Conservation (phyloP, 2,797 vertebrate genomes). For the Paedocypris micromegethes region DNA sequence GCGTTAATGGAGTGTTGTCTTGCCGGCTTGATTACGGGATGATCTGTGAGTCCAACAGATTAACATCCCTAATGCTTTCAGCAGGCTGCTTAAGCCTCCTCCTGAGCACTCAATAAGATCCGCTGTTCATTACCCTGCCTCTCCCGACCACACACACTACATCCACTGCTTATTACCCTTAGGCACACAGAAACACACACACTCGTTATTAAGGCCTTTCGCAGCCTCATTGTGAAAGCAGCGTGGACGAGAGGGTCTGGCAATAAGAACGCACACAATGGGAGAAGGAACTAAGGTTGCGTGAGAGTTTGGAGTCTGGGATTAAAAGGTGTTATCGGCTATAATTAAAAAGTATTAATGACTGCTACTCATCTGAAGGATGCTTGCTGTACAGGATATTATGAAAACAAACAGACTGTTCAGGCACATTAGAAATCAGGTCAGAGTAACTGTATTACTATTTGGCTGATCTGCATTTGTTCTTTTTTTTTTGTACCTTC, state of each 20-base stretch:
- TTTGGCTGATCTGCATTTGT: background rate
- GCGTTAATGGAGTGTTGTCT: slow-evolving; percentile 69
- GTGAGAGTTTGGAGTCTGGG: slow-evolving; percentile 14
- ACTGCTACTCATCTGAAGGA: slow-evolving; percentile 17
- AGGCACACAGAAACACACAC: slow-evolving; percentile 40
- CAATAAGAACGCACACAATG: slow-evolving; percentile 39
- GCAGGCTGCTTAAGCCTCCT: slow-evolving; percentile 67
- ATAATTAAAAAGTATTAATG: slow-evolving; percentile 36
- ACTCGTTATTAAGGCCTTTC: slow-evolving; percentile 47
- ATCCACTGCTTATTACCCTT: slow-evolving; percentile 48
- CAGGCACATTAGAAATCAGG: background rate
- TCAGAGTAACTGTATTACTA: slow-evolving; percentile 2
- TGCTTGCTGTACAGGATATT: background rate
- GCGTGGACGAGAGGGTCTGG: slow-evolving; percentile 48
- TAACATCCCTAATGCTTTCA: slow-evolving; percentile 73
- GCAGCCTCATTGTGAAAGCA: slow-evolving; percentile 57
- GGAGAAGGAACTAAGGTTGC: slow-evolving; percentile 20
- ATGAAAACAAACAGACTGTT: slow-evolving; percentile 19
- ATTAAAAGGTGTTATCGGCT: slow-evolving; percentile 21
- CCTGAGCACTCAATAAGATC: slow-evolving; percentile 59
- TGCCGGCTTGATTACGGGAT: slow-evolving; percentile 67
- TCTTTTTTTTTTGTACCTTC: slow-evolving; percentile 5
- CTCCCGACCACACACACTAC: slow-evolving; percentile 40
- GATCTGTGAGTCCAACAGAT: slow-evolving; percentile 77
- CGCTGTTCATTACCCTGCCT: slow-evolving; percentile 49